Conservation (phyloP, 2,797 vertebrate species). For the Calcarius lapponicus region DNA sequence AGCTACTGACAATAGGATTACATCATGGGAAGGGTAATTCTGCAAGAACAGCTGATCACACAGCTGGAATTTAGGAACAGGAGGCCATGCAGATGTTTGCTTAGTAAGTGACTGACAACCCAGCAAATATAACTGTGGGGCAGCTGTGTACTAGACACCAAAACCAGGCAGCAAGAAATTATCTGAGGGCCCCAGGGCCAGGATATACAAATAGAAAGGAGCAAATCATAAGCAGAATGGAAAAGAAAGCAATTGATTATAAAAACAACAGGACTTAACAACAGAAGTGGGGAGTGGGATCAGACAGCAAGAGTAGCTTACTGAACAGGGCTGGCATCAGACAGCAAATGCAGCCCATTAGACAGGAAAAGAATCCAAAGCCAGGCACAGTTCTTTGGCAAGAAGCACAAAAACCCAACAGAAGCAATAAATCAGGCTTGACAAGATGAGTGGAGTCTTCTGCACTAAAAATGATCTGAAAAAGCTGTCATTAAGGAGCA, state of each 20-base stretch:
- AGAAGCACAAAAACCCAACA: neutral
- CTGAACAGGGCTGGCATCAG: neutral
- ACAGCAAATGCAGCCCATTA: constrained; percentile 29
- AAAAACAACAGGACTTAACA: constrained; percentile 1
- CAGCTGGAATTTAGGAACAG: constrained; percentile 39
- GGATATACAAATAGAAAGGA: neutral
- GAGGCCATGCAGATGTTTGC: neutral
- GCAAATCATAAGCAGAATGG: neutral
- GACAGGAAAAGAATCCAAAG: neutral
- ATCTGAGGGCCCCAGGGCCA: neutral
- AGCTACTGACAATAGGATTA: neutral
- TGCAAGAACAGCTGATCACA: constrained; percentile 21
- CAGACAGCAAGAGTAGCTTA: neutral
- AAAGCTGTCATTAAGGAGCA: neutral
- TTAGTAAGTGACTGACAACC: neutral
- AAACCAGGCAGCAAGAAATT: neutral
- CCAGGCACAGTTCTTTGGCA: neutral
- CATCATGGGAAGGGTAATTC: neutral
- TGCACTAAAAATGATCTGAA: neutral
- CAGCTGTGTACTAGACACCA: neutral
- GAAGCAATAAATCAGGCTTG: constrained; percentile 39
- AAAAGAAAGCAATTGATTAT: neutral
- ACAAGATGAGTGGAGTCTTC: neutral
- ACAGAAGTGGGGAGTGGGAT: neutral
- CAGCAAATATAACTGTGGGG: constrained; percentile 6